Evolutionary conservation across 2,113 vertebrate species (phyloP).

Genomic region (Azemiops feae): DNA sequence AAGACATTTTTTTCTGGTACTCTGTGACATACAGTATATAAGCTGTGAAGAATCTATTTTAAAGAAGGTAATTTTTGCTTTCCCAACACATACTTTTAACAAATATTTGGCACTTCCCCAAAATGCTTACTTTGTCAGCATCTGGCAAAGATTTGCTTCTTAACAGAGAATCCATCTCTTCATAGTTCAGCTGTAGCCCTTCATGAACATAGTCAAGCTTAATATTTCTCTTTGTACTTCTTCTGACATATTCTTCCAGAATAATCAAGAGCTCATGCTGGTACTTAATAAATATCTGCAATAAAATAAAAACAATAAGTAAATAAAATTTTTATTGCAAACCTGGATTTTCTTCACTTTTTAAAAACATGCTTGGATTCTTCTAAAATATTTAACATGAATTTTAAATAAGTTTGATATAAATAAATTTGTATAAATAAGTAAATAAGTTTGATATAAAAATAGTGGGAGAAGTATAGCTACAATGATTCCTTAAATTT

Average conservation of each 20-base stretch:
- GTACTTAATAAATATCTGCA: constrained; percentile 45
- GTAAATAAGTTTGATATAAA: not conserved
- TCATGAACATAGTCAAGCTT: constrained; percentile 47
- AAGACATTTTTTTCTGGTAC: too few relatives aligned
- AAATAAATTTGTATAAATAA: not conserved
- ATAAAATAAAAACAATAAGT: not conserved
- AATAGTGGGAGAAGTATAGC: not conserved
- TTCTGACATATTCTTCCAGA: constrained; percentile 42
- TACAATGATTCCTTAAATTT: not conserved
- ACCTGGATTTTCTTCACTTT: not conserved
- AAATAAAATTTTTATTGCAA: not conserved
- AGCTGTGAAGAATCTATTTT: not conserved
- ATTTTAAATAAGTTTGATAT: not conserved
- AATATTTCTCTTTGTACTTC: constrained; percentile 46
- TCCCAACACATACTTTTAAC: not conserved
- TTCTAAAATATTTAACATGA: not conserved
- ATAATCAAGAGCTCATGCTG: constrained; percentile 50
- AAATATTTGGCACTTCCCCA: not conserved
- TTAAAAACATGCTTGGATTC: not conserved
- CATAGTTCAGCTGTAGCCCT: constrained; percentile 51
- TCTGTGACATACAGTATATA: not conserved
- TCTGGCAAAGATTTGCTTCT: not conserved
- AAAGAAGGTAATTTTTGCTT: not conserved
- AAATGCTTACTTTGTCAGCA: not conserved
- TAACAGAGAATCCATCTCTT: constrained; percentile 47